Conservation (phyloP, 1,140 invertebrate species). For the Wasmannia auropunctata region DNA sequence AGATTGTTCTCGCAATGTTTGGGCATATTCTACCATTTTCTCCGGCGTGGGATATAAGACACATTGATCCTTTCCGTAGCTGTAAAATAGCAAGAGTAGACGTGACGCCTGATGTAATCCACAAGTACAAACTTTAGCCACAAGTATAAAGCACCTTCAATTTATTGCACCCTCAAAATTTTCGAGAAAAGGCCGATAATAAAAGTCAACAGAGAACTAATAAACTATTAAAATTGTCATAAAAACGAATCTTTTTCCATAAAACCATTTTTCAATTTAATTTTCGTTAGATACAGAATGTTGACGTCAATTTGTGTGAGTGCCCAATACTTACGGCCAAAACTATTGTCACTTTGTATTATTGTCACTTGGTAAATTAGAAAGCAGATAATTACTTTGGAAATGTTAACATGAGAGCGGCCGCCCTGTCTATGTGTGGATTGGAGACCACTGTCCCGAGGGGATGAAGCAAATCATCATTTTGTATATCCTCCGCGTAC, state of each 20-base stretch:
- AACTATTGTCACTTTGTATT: no score
- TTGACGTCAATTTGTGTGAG: no score
- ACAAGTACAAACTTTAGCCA: no score
- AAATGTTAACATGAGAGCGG: constrained; percentile 93
- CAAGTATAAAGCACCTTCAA: no score
- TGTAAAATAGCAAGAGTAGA: constrained; percentile 73
- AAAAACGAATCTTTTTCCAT: no score
- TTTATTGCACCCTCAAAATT: no score
- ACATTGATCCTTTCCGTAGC: constrained; percentile 89
- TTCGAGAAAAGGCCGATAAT: no score
- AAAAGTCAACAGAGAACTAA: no score
- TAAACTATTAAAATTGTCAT: no score
- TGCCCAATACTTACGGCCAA: no score
- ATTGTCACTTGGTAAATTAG: background rate
- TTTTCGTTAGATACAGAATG: no score
- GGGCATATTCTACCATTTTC: constrained; percentile 88
- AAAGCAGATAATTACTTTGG: constrained; percentile 86
- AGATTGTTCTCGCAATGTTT: constrained; percentile 78
- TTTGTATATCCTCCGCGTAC: constrained; percentile 94
- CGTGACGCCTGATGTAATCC: constrained; percentile 1
- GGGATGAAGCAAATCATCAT: constrained; percentile 94
- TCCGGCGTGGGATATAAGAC: constrained; percentile 91
- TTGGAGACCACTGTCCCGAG: constrained; percentile 94
- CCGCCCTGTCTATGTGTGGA: constrained; percentile 92
- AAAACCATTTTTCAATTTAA: no score